Evolutionary conservation across 2,888 invertebrate species (phyloP), one percentile per base, ranked within the genome.

Genomic region (Drosophila hawaiiensis): DNA sequence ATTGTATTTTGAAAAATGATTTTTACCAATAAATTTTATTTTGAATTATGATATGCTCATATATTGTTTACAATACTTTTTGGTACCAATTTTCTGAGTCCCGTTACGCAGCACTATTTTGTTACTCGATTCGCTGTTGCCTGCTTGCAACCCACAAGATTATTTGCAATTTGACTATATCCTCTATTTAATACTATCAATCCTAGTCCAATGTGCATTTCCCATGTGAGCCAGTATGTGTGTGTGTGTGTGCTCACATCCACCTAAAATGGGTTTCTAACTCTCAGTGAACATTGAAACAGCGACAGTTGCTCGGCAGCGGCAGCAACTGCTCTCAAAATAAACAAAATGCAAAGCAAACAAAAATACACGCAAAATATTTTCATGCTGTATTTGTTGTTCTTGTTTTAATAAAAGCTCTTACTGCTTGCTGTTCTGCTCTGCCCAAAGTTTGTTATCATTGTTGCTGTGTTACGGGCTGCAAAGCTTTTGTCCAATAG

Each of bases 211-310:
- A 47, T 63, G 78, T 76, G 61, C 66, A 72, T 63, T 43, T 71
- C 47, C 66, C 61, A 52, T 69, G 49, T 64, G 39, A 47, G 29
- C 47, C 22, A 14, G 31, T 58, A 22, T 33, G 6, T 41, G 14
- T 41, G 14, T 53, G 31, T 54, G 43, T 68, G 39, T 65, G 71
- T 49, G 43, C 61, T 55, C n/a, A 37, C 61, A 64, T 50, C 61
- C 63, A 79, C 70, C 58, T 22, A 43, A 61, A 64, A 71, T 71
- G 56, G 28, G 25, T 54, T 85, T 76, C 74, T 62, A 83, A 83
- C 78, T 81, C 88, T 80, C 83, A 87, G 81, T 54, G 83, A 88
- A 88, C 90, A 87, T 88, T 85, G 73, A 77, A 83, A 81, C 80
- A 87, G 63, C 68, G 64, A 72, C 65, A 80, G 67, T 73, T 78